Base-by-base conservation (phyloP, 2,888 invertebrate species). In the Heteromurus nitidus region DNA sequence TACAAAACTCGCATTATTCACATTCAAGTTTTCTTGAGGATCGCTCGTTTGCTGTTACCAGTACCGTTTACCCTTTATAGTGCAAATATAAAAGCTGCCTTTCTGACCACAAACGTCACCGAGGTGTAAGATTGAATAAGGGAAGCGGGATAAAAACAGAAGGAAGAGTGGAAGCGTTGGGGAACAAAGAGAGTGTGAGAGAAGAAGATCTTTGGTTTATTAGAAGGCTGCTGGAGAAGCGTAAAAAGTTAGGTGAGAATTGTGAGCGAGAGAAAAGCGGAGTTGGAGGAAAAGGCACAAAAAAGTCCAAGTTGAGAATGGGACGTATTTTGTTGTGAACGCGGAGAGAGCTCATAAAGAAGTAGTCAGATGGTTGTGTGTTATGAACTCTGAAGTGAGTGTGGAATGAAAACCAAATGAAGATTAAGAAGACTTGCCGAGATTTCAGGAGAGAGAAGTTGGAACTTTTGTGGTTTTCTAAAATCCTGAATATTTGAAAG, bases 71-170 rank as follows among this genome's bases (percentile, higher is more conserved):
- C 58, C 30, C 22, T 58, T 72, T 47, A 44, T 42, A 26, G 26
- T 42, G n/a, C 20, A 26, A 47, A 26, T 50, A n/a, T n/a, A n/a
- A n/a, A n/a, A 69, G 24, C 62, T 73, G 74, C 30, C 74, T 74
- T 65, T 18, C 65, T 74, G 74, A 74, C 74, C 74, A 31, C 74
- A 65, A 22, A 50, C 53, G 74, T 74, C 65, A 67, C 42, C 20
- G 55, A 55, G 65, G 65, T 65, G 55, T 50, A 65, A 44, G 65
- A 67, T 50, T 65, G 53, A 55, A 64, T 73, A 13, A 55, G 42
- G 31, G 60, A 18, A 30, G 13, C 18, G 18, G 26, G 24, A 55
- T 50, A 55, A 55, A n/a, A 55, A 11, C 26, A 26, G 26, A 24
- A 53, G 53, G 1, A n/a, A 18, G 50, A 18, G 50, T 9, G 18